Evolutionary conservation across 1,140 invertebrate genomes (phyloP).

Genomic region (Ceratoteleas bidentatus): DNA sequence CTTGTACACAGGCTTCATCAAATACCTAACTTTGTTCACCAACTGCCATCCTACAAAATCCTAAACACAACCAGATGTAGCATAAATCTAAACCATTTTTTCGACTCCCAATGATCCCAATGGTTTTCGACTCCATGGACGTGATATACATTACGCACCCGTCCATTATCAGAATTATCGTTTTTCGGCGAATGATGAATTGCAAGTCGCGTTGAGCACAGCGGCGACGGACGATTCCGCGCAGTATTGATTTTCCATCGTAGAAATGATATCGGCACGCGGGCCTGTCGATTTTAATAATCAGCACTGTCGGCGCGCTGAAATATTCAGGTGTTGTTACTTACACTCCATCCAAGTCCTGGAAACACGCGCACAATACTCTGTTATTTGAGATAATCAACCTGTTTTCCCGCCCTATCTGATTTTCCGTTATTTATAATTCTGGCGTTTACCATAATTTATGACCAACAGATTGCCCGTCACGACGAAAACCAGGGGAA

Average conservation of each 20-base stretch:
- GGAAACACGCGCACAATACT: constrained; percentile 26
- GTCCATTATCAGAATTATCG: neutral
- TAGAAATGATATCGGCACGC: constrained; percentile 26
- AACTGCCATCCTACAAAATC: too few relatives aligned
- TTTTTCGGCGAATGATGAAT: constrained; percentile 6
- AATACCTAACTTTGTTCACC: too few relatives aligned
- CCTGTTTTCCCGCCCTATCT: constrained; percentile 30
- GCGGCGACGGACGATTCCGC: neutral
- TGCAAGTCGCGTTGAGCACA: constrained; percentile 14
- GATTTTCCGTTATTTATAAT: constrained; percentile 36
- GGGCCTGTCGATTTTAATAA: constrained; percentile 38
- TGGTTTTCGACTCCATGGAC: too few relatives aligned
- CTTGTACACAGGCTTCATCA: too few relatives aligned
- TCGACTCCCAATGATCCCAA: neutral
- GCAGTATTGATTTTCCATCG: constrained; percentile 39
- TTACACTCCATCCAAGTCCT: constrained; percentile 29
- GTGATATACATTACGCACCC: neutral
- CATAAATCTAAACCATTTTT: too few relatives aligned
- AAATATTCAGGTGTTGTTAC: constrained; percentile 38
- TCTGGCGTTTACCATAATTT: constrained; percentile 29
- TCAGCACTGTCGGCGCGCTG: constrained; percentile 15
- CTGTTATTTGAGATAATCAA: constrained; percentile 36
- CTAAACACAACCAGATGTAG: too few relatives aligned
- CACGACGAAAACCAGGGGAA: constrained; percentile 22
- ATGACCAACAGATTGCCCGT: constrained; percentile 27